Evolutionary conservation across 2,888 invertebrate species (phyloP).

Genomic region (Smittia aterrima): DNA sequence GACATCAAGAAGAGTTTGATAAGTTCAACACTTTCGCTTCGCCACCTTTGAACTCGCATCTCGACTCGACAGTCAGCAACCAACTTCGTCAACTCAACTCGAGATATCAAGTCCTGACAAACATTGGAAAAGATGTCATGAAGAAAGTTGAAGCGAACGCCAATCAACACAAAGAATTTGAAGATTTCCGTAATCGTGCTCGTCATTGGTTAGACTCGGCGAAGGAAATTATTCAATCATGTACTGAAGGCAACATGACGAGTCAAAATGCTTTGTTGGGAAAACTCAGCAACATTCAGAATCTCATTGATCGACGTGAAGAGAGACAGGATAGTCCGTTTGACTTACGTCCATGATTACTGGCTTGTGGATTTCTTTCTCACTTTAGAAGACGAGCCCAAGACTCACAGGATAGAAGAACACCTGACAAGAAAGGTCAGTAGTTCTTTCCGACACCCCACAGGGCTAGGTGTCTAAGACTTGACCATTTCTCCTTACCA

Average conservation of each 20-base stretch:
- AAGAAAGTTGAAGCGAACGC: slow-evolving; percentile 87
- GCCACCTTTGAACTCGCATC: slow-evolving; percentile 73
- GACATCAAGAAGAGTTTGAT: slow-evolving; percentile 79
- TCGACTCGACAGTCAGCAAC: slow-evolving; percentile 84
- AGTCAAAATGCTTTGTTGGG: slow-evolving; percentile 81
- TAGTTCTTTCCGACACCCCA: no score
- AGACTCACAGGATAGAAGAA: no score
- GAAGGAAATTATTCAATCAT: slow-evolving; percentile 75
- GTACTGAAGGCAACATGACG: slow-evolving; percentile 74
- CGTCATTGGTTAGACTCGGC: slow-evolving; percentile 85
- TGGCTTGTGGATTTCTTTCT: no score
- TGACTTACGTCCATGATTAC: no score
- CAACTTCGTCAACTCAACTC: slow-evolving; percentile 83
- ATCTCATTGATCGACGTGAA: slow-evolving; percentile 76
- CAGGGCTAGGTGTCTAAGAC: no score
- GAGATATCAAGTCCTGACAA: slow-evolving; percentile 83
- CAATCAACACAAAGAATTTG: slow-evolving; percentile 80
- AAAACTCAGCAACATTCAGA: slow-evolving; percentile 75
- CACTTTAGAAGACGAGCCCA: no score
- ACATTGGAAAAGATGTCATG: slow-evolving; percentile 83
- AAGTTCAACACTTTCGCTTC: slow-evolving; percentile 78
- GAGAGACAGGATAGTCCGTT: no score
- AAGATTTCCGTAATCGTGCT: slow-evolving; percentile 71
- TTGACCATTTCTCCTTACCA: no score
- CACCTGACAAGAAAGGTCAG: no score